Evolutionary conservation across 2,113 vertebrate genomes (phyloP).

Genomic region (Rhinichthys klamathensis): DNA sequence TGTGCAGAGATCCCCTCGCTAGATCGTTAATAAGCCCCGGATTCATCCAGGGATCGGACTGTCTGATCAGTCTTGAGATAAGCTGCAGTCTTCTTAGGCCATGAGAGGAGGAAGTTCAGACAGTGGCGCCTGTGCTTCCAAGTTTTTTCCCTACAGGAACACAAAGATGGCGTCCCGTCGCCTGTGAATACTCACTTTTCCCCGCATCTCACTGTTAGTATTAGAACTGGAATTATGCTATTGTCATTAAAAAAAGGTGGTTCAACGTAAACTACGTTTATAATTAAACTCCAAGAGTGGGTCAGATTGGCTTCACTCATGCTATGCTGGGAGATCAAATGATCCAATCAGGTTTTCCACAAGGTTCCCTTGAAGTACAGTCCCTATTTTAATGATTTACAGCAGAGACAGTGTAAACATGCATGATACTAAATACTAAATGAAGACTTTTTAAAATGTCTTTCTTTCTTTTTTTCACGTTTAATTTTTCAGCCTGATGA

Average conservation of each 20-base stretch:
- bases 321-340: neutral
- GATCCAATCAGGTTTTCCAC: neutral
- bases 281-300: neutral
- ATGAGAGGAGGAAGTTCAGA: constrained; percentile 40
- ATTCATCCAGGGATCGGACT: constrained; percentile 9
- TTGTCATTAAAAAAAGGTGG: neutral
- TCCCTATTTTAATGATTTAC: neutral
- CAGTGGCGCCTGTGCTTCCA: constrained; percentile 23
- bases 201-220: neutral
- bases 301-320: neutral
- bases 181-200: neutral
- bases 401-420: neutral
- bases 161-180: constrained; percentile 41
- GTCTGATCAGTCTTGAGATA: constrained; percentile 40
- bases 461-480: neutral
- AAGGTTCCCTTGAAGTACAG: neutral
- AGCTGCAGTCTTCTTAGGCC: constrained; percentile 38
- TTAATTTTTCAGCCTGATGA: constrained; percentile 81
- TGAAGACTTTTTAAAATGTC: neutral
- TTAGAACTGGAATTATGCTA: no score
- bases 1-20: neutral
- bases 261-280: neutral
- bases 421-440: neutral
- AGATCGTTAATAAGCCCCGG: neutral
- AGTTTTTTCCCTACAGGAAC: constrained; percentile 38